Percentiles rank a stretch among this genome's conserved stretches.
Conservation (phyloP, 2,797 vertebrate species). For the Hippoglossus hippoglossus region DNA sequence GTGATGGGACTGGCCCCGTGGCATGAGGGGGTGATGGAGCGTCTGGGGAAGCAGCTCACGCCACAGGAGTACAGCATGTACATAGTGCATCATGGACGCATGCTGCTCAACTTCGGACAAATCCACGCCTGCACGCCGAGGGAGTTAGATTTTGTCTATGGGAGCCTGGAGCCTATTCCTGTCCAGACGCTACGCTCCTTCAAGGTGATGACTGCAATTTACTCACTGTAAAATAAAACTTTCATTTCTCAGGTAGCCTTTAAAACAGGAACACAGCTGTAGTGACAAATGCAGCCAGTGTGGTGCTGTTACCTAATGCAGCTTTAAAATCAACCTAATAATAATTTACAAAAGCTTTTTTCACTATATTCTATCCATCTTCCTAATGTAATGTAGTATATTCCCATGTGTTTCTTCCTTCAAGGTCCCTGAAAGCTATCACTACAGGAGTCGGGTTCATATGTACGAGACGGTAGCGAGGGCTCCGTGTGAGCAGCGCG, state of each 20-base stretch:
- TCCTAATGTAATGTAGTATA: too few species aligned
- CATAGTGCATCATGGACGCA: slow-evolving; percentile 91
- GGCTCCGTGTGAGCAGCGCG: slow-evolving; percentile 73
- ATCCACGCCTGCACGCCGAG: slow-evolving; percentile 91
- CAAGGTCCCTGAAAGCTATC: slow-evolving; percentile 90
- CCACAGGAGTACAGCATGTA: slow-evolving; percentile 93
- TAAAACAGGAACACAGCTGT: too few species aligned
- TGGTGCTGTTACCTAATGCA: neutral
- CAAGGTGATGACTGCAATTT: slow-evolving; percentile 80
- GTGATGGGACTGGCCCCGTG: slow-evolving; percentile 88
- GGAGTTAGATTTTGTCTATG: slow-evolving; percentile 95
- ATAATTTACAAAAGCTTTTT: too few species aligned
- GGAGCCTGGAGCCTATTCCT: slow-evolving; percentile 91
- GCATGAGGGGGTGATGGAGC: slow-evolving; percentile 93
- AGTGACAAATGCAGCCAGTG: too few species aligned
- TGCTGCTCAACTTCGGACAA: slow-evolving; percentile 94
- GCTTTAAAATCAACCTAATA: neutral
- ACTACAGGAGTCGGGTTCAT: slow-evolving; percentile 83
- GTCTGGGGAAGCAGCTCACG: slow-evolving; percentile 87
- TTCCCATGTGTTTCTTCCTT: slow-evolving; percentile 35
- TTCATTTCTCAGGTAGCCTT: too few species aligned
- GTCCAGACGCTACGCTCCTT: slow-evolving; percentile 91
- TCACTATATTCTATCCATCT: neutral
- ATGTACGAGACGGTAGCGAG: slow-evolving; percentile 76
- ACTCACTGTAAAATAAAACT: too few species aligned